Conservation (phyloP, 2,113 vertebrate genomes). For the Xiphorhynchus elegans region DNA sequence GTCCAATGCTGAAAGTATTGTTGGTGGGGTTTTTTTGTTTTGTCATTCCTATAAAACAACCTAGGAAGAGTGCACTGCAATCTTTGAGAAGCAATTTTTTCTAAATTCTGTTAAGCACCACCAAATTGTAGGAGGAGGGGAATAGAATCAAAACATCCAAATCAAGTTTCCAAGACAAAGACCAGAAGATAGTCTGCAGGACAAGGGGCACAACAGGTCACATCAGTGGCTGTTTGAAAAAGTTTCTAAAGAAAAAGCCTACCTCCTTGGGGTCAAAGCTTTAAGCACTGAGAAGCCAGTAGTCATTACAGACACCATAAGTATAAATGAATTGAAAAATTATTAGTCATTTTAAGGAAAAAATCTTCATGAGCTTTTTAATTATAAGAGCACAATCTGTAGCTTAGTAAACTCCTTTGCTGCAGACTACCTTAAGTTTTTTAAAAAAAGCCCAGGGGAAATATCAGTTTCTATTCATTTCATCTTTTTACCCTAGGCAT, state of each 20-base stretch:
- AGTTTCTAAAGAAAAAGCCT: neutral
- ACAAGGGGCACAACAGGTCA: neutral
- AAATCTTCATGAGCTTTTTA: neutral
- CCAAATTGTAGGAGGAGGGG: fast-evolving
- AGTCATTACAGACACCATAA: neutral
- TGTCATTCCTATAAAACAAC: neutral
- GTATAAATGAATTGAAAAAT: neutral
- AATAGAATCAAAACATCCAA: neutral
- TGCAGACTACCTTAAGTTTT: neutral
- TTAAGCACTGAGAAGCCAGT: neutral
- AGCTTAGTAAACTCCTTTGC: neutral
- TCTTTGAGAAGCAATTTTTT: neutral
- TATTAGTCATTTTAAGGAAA: neutral
- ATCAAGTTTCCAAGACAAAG: neutral
- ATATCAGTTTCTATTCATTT: neutral
- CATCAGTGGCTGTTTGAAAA: neutral
- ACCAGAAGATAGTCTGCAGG: neutral
- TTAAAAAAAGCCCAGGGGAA: neutral
- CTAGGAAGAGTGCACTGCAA: neutral
- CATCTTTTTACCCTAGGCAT: neutral
- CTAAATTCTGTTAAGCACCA: neutral
- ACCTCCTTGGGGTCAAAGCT: neutral
- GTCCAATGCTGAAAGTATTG: neutral
- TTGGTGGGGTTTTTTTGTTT: neutral
- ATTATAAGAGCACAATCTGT: neutral